These are phyloP conservation scores for Ornithoptera alexandrae DNA, from an alignment of 2,888 invertebrate genomes.

Conservation along the genomic window DNA sequence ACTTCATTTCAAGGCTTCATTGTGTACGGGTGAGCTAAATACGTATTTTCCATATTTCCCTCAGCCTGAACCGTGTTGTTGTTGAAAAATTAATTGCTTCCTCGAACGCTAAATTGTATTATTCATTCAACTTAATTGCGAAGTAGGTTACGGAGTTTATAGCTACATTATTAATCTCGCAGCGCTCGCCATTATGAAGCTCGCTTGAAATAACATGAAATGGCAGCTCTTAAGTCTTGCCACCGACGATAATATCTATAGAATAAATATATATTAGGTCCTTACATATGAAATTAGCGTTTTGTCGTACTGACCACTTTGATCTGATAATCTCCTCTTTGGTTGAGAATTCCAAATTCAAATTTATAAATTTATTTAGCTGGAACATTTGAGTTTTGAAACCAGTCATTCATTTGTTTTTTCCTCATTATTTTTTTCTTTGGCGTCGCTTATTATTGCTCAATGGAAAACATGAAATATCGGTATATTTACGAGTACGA, in stretches of 20 bases:
- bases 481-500: no score
- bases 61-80: constrained; percentile 24
- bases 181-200: constrained; percentile 44
- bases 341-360: no score
- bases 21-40: constrained; percentile 3
- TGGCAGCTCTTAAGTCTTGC: constrained; percentile 38
- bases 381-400: no score
- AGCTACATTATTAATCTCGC: constrained; percentile 63
- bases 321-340: no score
- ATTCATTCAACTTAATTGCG: constrained; percentile 69
- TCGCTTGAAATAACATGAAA: constrained; percentile 45
- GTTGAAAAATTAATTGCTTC: constrained; percentile 58
- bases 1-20: neutral
- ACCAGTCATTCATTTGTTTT: no score
- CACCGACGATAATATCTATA: constrained; percentile 36
- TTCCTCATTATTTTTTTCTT: no score
- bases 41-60: constrained; percentile 23
- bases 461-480: no score
- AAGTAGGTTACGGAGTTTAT: constrained; percentile 67
- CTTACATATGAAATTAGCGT: no score
- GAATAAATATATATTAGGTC: constrained; percentile 6
- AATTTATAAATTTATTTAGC: no score
- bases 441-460: no score
- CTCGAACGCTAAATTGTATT: constrained; percentile 55
- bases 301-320: no score